These are phyloP conservation scores for Drosophila hamatofila DNA, from an alignment of 2,888 invertebrate genomes.

Conservation along the genomic window DNA sequence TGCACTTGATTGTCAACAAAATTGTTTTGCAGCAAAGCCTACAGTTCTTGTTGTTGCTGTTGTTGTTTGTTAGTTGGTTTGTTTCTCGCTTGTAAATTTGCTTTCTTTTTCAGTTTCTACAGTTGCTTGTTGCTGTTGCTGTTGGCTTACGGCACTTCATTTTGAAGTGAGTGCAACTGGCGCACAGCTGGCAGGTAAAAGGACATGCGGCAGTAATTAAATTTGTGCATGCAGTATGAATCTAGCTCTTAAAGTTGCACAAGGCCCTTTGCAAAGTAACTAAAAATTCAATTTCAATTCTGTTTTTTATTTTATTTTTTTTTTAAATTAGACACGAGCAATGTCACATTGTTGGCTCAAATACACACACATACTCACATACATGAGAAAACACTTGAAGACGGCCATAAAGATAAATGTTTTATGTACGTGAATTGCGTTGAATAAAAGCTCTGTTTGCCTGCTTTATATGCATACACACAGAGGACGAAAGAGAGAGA, in stretches of 20 bases:
- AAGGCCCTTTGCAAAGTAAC: conserved; percentile 23
- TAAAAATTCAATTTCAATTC: conserved; percentile 47
- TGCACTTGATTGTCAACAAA: conserved; percentile 80
- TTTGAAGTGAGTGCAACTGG: conserved; percentile 70
- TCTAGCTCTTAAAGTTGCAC: conserved; percentile 40
- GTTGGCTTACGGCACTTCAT: conserved; percentile 52
- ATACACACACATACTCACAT: conserved; percentile 4
- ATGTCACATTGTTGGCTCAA: conserved; percentile 55
- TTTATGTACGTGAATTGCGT: conserved; percentile 81
- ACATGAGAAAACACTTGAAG: conserved; percentile 67
- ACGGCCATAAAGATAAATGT: conserved; percentile 80
- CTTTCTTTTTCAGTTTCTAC: conserved; percentile 5
- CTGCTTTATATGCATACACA: conserved; percentile 66
- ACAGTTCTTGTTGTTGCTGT: no score
- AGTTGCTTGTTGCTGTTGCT: background rate
- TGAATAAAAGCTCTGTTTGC: conserved; percentile 79
- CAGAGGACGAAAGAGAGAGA: conserved; percentile 21
- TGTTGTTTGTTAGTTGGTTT: conserved; percentile 24
- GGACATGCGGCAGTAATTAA: conserved; percentile 69
- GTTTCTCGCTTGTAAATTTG: conserved; percentile 9
- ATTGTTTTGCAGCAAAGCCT: conserved; percentile 65
- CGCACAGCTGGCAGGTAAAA: conserved; percentile 65
- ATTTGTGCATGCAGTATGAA: conserved; percentile 55
- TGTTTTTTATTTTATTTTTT: conserved; percentile 17
- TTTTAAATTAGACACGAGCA: conserved; percentile 67